Evolutionary conservation across 37 sponge, comb jelly and placozoan species (phyloP), one percentile per base, ranked within the genome.

Genomic region (Eunapius fragilis): DNA sequence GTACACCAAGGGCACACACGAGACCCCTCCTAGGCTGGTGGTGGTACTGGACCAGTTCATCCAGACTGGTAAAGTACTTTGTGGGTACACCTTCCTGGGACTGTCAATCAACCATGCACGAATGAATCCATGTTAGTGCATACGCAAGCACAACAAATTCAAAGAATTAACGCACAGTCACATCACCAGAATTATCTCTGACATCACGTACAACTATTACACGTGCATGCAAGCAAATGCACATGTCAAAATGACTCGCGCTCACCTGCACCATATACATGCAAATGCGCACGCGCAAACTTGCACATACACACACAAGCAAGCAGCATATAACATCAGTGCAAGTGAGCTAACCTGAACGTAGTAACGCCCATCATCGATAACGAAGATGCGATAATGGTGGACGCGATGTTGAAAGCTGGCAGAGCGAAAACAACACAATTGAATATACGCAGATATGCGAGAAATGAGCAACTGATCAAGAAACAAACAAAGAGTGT

Each of bases 381-480:
- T 80, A 26, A 92, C 89, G 3, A 96, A 30, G n/a, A 96, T 94
- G 11, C 97, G 80, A 31, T 96, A 96, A 73, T 96, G 97, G 87
- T 94, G 92, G 26, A 96, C 91, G 6, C 92, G 76, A 31, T 87
- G 67, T 76, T 91, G 92, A 27, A 78, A 86, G 25, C 95, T 94
- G 28, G 69, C 28, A 32, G 81, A 74, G 37, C 2, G 31, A 41
- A n/a, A 48, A 12, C 35, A 12, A n/a, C n/a, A 32, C 36, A 24
- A 34, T 17, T 10, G 0, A 73, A 31, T 34, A 22, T 17, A 72
- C 0, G 31, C n/a, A 58, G 58, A 19, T 58, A 19, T 12, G 47
- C 47, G 58, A 58, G 58, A 58, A 41, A 58, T 58, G 6, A 58
- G 19, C 6, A 58, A 58, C 58, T 17, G 14, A 19, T 3, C 2